These are phyloP conservation scores for Lepus timidus DNA, from an alignment of 2,113 vertebrate genomes.

Conservation along the genomic window DNA sequence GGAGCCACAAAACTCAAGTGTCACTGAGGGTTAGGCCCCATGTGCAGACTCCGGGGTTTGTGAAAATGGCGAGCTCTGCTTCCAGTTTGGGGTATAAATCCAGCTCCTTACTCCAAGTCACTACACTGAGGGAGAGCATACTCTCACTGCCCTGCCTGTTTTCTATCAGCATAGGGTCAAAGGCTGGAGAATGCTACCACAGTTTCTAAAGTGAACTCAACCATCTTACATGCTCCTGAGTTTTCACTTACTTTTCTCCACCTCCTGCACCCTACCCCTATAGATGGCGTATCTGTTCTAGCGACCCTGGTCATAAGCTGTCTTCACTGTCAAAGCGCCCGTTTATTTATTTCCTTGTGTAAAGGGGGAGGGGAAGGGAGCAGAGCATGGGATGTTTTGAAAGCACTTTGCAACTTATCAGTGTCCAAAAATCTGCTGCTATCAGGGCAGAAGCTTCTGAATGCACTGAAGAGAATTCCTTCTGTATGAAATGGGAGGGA, in stretches of 20 bases:
- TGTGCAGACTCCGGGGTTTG: slow-evolving; percentile 1
- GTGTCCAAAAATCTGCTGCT: slow-evolving; percentile 42
- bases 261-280: neutral
- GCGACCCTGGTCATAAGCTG: neutral
- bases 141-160: neutral
- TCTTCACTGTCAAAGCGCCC: slow-evolving; percentile 6
- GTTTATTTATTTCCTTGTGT: slow-evolving; percentile 60
- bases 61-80: neutral
- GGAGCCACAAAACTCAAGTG: slow-evolving; percentile 6
- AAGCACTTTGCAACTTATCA: slow-evolving; percentile 76
- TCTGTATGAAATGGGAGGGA: neutral
- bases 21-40: neutral
- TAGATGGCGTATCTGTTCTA: neutral
- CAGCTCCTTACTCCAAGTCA: slow-evolving; percentile 40
- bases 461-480: slow-evolving; percentile 67
- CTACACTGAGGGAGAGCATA: slow-evolving; percentile 10
- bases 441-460: neutral
- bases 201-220: neutral
- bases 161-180: neutral
- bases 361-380: neutral
- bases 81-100: neutral
- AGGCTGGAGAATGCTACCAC: neutral
- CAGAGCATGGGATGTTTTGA: slow-evolving; percentile 13
- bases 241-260: neutral
- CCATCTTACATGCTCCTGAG: neutral